Evolutionary conservation across 2,888 invertebrate species (phyloP), one percentile per base, ranked within the genome.

Genomic region (Lepetodrilus schrolli): DNA sequence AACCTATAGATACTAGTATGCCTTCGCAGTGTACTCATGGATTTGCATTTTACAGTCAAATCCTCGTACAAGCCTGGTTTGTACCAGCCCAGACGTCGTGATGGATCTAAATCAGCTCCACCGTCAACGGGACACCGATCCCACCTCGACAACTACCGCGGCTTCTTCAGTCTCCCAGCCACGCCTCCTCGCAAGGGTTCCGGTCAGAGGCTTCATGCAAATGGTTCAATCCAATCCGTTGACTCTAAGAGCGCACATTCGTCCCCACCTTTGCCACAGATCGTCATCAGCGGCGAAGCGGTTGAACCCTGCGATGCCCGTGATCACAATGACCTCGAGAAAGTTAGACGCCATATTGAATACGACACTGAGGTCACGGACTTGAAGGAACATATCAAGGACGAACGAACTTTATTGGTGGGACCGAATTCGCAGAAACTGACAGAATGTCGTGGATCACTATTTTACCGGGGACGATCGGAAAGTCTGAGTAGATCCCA

Each of bases 11-110:
- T n/a, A n/a, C n/a, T n/a, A n/a, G n/a, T n/a, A n/a, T n/a, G n/a
- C n/a, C n/a, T n/a, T n/a, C n/a, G n/a, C n/a, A n/a, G n/a, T n/a
- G n/a, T n/a, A n/a, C n/a, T n/a, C n/a, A n/a, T n/a, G n/a, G n/a
- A 20, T 49, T 21, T 34, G 5, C 10, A 8, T 36, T 8, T 21
- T 47, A 10, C 47, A 47, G 58, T 65, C 23, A 48, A 48, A 10
- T 48, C 21, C 1, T 34, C 77, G 7, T 84, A 84, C 72, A 80
- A 81, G 3, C 80, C 81, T 13, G 70, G 79, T 2, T 77, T 74
- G 26, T 84, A 84, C 51, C 72, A 78, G 13, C 84, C 84, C 1
- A 47, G 50, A 13, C 51, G 76, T 49, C 49, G 80, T 20, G 72
- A 75, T 10, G 69, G 69, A 26, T 73, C 73, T 1, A 36, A 76